These are phyloP conservation scores for Prinia subflava DNA, from an alignment of 2,113 vertebrate genomes.

Conservation along the genomic window DNA sequence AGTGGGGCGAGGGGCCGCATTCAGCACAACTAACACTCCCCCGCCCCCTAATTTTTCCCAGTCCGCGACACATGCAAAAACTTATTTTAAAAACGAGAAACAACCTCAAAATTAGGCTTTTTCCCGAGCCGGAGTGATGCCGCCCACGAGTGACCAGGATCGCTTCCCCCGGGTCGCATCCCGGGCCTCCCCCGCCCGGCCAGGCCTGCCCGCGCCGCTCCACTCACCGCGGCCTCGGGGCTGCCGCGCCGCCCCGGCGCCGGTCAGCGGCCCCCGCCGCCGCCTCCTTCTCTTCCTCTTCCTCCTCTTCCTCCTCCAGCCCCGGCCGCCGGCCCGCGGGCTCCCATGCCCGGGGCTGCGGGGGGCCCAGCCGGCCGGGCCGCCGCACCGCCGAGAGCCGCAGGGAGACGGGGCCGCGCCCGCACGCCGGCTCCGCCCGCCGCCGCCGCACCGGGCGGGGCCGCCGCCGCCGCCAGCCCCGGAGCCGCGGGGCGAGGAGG, in stretches of 20 bases:
- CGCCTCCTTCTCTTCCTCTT: background rate
- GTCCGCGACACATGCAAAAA: background rate
- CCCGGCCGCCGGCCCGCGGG: background rate
- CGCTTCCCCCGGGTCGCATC: background rate
- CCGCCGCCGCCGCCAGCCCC: background rate
- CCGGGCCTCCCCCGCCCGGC: background rate
- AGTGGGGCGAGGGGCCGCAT: background rate
- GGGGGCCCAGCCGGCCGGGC: background rate
- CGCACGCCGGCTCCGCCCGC: background rate
- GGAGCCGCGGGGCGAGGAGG: background rate
- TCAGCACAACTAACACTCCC: background rate
- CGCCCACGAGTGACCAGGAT: background rate
- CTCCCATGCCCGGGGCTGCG: conserved; percentile 9
- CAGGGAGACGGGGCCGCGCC: background rate
- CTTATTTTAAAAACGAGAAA: background rate
- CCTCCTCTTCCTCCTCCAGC: background rate
- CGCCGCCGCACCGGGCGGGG: background rate
- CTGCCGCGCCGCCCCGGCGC: conserved; percentile 22
- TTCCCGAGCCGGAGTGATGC: background rate
- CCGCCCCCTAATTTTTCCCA: background rate
- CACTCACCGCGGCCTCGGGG: conserved; percentile 42
- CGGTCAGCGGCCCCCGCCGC: conserved; percentile 17
- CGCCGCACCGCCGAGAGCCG: too few species aligned
- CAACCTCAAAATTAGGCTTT: background rate
- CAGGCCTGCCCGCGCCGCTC: conserved; percentile 30